Conservation (phyloP, 2,113 vertebrate genomes). For the Osmerus mordax region DNA sequence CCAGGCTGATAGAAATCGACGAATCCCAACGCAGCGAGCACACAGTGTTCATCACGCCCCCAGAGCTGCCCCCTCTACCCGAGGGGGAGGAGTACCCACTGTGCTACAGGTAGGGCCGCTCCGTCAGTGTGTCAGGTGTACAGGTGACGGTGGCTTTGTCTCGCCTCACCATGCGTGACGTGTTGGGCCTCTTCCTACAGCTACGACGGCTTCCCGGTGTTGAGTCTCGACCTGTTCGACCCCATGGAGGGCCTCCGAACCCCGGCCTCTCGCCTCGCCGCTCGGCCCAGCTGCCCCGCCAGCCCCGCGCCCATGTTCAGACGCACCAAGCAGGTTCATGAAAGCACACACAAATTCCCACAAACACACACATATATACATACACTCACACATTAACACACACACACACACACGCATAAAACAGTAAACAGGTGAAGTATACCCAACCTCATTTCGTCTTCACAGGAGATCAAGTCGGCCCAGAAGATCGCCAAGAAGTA, state of each 20-base stretch:
- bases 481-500: conserved; percentile 94
- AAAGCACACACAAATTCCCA: not conserved
- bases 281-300: conserved; percentile 84
- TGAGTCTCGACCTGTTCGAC: conserved; percentile 88
- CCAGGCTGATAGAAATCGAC: conserved; percentile 89
- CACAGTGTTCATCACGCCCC: conserved; percentile 95
- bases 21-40: conserved; percentile 96
- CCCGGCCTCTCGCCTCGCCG: conserved; percentile 73
- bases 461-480: conserved; percentile 90
- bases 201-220: conserved; percentile 92
- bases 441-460: not conserved
- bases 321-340: conserved; percentile 92
- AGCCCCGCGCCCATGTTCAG: conserved; percentile 95
- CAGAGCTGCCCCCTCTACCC: conserved; percentile 87
- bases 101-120: conserved; percentile 81
- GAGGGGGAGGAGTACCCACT: conserved; percentile 87
- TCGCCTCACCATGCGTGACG: not conserved
- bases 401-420: not conserved
- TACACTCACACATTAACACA: not conserved
- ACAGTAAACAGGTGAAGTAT: not conserved
- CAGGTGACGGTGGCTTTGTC: not conserved
- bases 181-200: conserved; percentile 63
- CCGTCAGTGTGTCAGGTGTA: not conserved
- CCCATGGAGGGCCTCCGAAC: conserved; percentile 77
- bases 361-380: conserved; percentile 2